Evolutionary conservation across 2,113 vertebrate species (phyloP), one percentile per base, ranked within the genome.

Genomic region (Podocnemis expansa): DNA sequence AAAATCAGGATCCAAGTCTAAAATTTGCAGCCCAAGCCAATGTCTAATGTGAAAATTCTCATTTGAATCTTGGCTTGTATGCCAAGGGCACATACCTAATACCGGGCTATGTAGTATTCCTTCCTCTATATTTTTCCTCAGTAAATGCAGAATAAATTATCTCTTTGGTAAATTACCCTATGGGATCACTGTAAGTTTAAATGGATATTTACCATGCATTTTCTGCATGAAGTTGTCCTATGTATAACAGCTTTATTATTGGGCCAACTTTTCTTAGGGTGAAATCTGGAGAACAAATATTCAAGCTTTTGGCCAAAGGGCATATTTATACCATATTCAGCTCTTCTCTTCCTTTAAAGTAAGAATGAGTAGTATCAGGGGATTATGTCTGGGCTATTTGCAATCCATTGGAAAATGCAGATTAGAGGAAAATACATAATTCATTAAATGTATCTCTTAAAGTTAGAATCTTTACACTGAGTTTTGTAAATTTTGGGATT

Each of bases 111-210:
- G 94, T 79, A 95, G 96, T 96, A 97, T 96, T 96, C 96, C 95
- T 97, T 93, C 93, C 97, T 96, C 96, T 97, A 81, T 96, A 94
- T 84, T 97, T 96, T 94, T 89, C n/a, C 95, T 95, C 88, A 97
- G 96, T 95, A 98, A 97, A 97, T 97, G 97, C 98, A 96, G 56
- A 97, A 90, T 88, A 97, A 98, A 96, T 97, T 97, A 96, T 94
- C 97, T 97, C 96, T 97, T 97, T 95, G 92, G 85, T 80, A 96
- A 97, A 97, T 92, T 97, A 89, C 45, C 85, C 90, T 94, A 93
- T 89, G 79, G 93, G 63, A 92, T 97, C 96, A 97, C 97, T 98
- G 93, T 96, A 93, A 93, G 90, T 86, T 95, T 97, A 97, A 97
- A 97, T 96, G 95, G 90, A 97, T 97, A 97, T 96, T 97, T 97